These are phyloP conservation scores for Heterohyrax brucei DNA, from an alignment of 2,797 vertebrate genomes.

Conservation along the genomic window DNA sequence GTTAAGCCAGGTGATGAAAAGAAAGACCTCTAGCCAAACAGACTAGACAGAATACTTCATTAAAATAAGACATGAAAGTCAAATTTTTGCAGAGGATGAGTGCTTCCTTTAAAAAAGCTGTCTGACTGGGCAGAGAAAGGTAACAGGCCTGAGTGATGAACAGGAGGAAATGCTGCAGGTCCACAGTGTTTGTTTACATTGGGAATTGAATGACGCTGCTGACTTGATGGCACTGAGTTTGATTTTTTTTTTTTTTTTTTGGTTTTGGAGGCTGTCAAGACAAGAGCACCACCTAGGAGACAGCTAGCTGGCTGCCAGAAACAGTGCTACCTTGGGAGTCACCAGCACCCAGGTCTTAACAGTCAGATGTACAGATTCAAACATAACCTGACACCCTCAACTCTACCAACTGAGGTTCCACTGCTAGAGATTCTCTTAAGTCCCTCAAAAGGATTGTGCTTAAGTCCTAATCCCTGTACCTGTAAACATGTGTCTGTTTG, in stretches of 20 bases:
- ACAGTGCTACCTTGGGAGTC: slow-evolving; percentile 2
- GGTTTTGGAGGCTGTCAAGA: neutral
- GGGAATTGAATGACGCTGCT: neutral
- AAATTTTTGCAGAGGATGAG: slow-evolving; percentile 50
- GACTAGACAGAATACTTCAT: neutral
- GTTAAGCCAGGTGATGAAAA: slow-evolving; percentile 51
- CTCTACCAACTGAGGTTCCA: neutral
- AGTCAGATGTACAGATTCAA: slow-evolving; percentile 46
- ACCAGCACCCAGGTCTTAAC: neutral
- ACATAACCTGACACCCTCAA: neutral
- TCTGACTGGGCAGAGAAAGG: slow-evolving; percentile 9
- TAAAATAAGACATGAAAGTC: slow-evolving; percentile 44
- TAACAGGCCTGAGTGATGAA: neutral
- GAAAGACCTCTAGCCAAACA: slow-evolving; percentile 21
- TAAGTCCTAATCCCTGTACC: neutral
- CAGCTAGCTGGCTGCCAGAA: neutral
- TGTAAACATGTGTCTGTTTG: neutral
- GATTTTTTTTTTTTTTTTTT: too few species aligned
- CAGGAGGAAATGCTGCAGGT: slow-evolving; percentile 38
- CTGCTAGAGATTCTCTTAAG: neutral
- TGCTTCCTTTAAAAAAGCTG: slow-evolving; percentile 16
- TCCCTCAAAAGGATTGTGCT: neutral
- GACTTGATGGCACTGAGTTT: too few species aligned
- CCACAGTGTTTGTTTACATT: neutral
- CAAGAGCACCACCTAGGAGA: neutral